Base-by-base conservation (phyloP, 2,888 invertebrate species). In the Blastobasis lacticolella region DNA sequence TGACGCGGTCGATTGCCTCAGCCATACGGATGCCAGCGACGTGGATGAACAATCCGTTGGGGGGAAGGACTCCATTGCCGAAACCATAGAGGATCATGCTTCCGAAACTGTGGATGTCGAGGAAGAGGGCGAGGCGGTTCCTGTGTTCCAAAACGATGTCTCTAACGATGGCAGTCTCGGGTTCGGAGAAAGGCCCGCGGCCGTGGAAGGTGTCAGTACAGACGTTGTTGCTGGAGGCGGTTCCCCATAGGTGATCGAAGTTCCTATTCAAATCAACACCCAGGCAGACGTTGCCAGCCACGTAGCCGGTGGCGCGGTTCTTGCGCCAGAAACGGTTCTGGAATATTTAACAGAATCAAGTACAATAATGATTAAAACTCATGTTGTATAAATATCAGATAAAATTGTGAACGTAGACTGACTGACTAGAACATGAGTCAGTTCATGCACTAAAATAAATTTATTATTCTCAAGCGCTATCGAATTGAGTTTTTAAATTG, bases 191-290 rank as follows among this genome's bases (percentile, higher is more conserved):
- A 0, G 92, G 69, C 0, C 67, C 55, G 0, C 78, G 67, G 0
- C 95, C 95, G 42, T 91, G 91, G 80, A 87, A 94, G 5, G 85
- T 90, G 0, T 92, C 91, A 0, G 71, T 57, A 69, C 94, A 94
- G 1, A 83, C 88, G 49, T 66, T 71, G 56, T 48, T 59, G 57
- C 90, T 90, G 44, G 85, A 83, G 0, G 68, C 72, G 1, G 88
- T 81, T 1, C 90, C 91, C 94, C 94, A 95, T 55, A 91, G 81
- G 60, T 89, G 89, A 52, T 89, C 92, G 63, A 93, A 95, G 78
- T 95, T 95, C 7, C 95, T 84, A 74, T 95, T 95, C 0, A 91
- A 90, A 67, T 95, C 95, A 0, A 91, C 91, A 0, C 95, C 95
- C 8, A 73, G 60, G 63, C 94, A 95, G 0, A 63, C 0, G 49